Evolutionary conservation across 2,888 invertebrate species (phyloP).

Genomic region (Amblyjoppa proteus): DNA sequence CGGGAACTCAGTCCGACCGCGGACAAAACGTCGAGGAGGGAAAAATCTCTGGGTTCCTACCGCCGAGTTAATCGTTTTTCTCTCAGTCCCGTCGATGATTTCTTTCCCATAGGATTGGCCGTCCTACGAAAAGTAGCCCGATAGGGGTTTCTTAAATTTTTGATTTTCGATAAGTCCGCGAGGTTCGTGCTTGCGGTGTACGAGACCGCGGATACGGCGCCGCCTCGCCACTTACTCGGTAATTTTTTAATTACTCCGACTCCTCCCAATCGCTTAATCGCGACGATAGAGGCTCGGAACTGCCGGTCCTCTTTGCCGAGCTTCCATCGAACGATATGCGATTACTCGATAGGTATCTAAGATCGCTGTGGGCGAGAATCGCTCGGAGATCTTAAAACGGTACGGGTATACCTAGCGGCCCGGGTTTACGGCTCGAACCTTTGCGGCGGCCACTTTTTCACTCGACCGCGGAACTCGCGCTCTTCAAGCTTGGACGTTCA

Average conservation of each 20-base stretch:
- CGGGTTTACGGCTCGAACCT: constrained; percentile 37
- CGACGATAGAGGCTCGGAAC: constrained; percentile 29
- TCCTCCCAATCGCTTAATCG: constrained; percentile 47
- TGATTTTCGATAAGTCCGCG: constrained; percentile 60
- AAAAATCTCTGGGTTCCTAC: constrained; percentile 40
- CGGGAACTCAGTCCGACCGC: neutral
- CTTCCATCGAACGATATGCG: constrained; percentile 62
- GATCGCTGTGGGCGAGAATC: constrained; percentile 58
- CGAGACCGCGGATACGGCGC: constrained; percentile 16
- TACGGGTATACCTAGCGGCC: constrained; percentile 1
- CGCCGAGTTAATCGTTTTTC: constrained; percentile 28
- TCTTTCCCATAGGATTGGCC: constrained; percentile 51
- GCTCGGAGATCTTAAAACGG: constrained; percentile 63
- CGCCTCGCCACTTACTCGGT: constrained; percentile 43
- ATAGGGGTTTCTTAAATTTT: constrained; percentile 50
- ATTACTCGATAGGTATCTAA: constrained; percentile 70
- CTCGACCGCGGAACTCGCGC: neutral
- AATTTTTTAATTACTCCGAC: constrained; percentile 69
- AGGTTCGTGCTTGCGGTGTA: constrained; percentile 4
- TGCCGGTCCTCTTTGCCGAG: constrained; percentile 47
- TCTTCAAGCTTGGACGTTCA: neutral
- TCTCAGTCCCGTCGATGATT: constrained; percentile 51
- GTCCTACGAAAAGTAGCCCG: constrained; percentile 18
- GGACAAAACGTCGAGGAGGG: constrained; percentile 7
- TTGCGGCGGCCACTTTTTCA: constrained; percentile 29